phyloP scores from a whole-genome alignment of 1,140 invertebrate species.

The Zaprionus davidi region DNA sequence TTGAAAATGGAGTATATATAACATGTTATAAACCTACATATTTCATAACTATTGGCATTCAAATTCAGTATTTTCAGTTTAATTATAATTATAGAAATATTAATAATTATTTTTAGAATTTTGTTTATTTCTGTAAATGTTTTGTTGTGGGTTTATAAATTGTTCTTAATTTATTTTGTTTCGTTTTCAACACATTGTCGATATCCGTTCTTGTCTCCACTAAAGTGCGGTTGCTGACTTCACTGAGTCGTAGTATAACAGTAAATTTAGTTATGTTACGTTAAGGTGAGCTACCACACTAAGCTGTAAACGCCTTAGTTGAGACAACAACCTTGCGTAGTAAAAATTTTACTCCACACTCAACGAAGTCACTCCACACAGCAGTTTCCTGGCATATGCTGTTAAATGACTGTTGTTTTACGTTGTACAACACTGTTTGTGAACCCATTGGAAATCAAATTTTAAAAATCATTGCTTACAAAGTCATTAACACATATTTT shows the following conservation, averaged over 20 bases:
- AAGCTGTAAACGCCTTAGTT: background rate
- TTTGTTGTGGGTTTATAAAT: background rate
- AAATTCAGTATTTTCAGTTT: background rate
- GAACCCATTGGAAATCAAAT: background rate
- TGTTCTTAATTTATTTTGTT: background rate
- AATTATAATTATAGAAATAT: no score
- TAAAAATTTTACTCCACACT: background rate
- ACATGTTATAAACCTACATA: background rate
- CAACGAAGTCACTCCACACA: background rate
- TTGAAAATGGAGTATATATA: background rate
- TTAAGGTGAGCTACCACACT: background rate
- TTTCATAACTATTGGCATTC: background rate
- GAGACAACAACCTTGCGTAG: background rate
- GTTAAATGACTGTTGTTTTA: background rate
- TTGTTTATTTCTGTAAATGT: background rate
- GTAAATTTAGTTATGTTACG: background rate
- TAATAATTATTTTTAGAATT: no score
- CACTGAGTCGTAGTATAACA: background rate
- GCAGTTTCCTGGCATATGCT: background rate
- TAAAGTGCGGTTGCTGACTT: background rate
- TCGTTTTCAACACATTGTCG: background rate
- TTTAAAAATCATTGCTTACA: background rate
- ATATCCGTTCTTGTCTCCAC: background rate
- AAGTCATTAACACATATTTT: background rate
- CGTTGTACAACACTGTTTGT: constrained; percentile 10